phyloP scores from a whole-genome alignment of 1,140 invertebrate species.

The Alviniconcha marisindica region DNA sequence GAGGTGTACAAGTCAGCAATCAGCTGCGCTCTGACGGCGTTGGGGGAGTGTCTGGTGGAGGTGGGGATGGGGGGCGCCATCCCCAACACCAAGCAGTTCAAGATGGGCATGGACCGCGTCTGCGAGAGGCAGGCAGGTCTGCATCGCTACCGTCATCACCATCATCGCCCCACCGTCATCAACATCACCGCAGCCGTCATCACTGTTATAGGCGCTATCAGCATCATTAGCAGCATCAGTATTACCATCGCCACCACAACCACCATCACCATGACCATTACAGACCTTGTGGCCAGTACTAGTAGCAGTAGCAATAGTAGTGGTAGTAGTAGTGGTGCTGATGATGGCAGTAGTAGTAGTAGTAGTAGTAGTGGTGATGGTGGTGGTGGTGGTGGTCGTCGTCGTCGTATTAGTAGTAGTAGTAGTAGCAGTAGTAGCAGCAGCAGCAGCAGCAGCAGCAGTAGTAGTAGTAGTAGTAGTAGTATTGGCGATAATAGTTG shows the following conservation, averaged over 20 bases:
- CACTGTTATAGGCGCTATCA: too few species aligned
- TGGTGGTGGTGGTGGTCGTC: background rate
- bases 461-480: too few species aligned
- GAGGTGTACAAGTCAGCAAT: background rate
- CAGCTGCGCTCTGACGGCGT: background rate
- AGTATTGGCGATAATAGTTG: background rate
- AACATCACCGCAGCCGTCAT: too few species aligned
- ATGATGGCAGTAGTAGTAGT: background rate
- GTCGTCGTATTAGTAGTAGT: too few species aligned
- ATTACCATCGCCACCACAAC: too few species aligned
- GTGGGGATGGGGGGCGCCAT: background rate
- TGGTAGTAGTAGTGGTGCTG: background rate
- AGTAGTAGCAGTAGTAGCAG: background rate
- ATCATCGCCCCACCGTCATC: too few species aligned
- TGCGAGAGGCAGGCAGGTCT: background rate
- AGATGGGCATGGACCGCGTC: background rate
- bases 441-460: too few species aligned
- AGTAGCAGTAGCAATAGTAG: background rate
- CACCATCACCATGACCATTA: too few species aligned
- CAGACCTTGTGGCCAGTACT: background rate
- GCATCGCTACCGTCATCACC: too few species aligned
- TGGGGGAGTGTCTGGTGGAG: background rate
- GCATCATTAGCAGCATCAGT: too few species aligned
- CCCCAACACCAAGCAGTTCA: background rate
- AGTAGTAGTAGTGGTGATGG: background rate